phyloP scores from a whole-genome alignment of 2,113 vertebrate genomes.

The Speoplatyrhinus poulsoni region DNA sequence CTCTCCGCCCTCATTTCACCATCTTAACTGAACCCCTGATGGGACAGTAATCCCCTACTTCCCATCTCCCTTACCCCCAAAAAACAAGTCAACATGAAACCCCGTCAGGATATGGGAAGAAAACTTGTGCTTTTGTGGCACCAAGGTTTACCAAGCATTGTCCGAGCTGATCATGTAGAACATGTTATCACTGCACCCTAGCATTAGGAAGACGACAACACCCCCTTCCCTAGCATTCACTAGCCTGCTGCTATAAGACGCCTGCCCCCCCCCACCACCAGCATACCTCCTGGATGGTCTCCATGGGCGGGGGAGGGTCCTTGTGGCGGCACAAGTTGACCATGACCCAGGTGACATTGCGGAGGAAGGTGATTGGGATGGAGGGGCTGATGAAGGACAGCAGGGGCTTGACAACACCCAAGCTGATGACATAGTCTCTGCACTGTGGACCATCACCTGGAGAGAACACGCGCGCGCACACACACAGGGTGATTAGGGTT shows the following conservation, averaged over 20 bases:
- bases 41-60: neutral
- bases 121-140: no score
- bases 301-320: slow-evolving; percentile 97
- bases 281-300: slow-evolving; percentile 96
- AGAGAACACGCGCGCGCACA: slow-evolving; percentile 3
- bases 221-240: neutral
- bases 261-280: slow-evolving; percentile 1
- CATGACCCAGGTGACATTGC: slow-evolving; percentile 99
- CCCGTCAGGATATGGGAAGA: no score
- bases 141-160: no score
- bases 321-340: slow-evolving; percentile 99
- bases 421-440: slow-evolving; percentile 96
- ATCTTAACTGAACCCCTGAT: neutral
- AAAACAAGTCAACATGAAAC: neutral
- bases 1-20: neutral
- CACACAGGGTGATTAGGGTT: neutral
- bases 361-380: slow-evolving; percentile 98
- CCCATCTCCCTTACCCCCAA: neutral
- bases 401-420: slow-evolving; percentile 96
- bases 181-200: no score
- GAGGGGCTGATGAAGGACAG: slow-evolving; percentile 98
- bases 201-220: neutral
- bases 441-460: slow-evolving; percentile 96
- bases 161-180: no score
- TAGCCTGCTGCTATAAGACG: no score